Percentiles rank a stretch among this genome's conserved stretches.
Evolutionary conservation across 1,140 invertebrate genomes (phyloP).

Genomic region (Microplitis mediator): DNA sequence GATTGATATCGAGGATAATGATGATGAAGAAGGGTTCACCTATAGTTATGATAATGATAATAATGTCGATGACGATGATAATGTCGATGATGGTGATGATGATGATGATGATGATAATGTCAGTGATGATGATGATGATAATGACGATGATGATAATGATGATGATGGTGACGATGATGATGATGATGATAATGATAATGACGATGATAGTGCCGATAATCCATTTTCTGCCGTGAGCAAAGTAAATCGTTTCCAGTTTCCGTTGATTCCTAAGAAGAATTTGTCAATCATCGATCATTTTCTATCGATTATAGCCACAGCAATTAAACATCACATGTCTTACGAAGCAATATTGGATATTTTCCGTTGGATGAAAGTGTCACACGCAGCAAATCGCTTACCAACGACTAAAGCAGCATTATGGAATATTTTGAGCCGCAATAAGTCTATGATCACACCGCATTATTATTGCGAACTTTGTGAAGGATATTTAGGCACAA

Average conservation of each 20-base stretch:
- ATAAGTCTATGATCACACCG: background rate
- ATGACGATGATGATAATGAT: too few species aligned
- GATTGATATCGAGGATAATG: background rate
- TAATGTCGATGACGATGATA: too few species aligned
- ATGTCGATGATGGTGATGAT: too few species aligned
- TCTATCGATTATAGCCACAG: background rate
- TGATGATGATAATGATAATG: too few species aligned
- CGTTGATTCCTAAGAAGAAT: background rate
- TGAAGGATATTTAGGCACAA: background rate
- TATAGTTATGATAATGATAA: too few species aligned
- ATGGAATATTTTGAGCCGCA: background rate
- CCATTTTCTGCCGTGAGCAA: background rate
- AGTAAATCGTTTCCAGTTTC: background rate
- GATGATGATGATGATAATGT: too few species aligned
- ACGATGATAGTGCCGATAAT: background rate
- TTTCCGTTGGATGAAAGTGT: too few species aligned
- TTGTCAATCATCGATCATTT: background rate
- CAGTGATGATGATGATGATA: too few species aligned
- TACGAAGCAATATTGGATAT: too few species aligned
- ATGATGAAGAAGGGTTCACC: background rate
- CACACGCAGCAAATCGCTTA: too few species aligned
- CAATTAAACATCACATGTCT: background rate
- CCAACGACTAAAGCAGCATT: too few species aligned
- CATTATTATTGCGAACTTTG: conserved; percentile 12
- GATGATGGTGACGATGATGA: too few species aligned